Conservation (phyloP, 2,113 vertebrate species). For the Trematocara zebra region DNA sequence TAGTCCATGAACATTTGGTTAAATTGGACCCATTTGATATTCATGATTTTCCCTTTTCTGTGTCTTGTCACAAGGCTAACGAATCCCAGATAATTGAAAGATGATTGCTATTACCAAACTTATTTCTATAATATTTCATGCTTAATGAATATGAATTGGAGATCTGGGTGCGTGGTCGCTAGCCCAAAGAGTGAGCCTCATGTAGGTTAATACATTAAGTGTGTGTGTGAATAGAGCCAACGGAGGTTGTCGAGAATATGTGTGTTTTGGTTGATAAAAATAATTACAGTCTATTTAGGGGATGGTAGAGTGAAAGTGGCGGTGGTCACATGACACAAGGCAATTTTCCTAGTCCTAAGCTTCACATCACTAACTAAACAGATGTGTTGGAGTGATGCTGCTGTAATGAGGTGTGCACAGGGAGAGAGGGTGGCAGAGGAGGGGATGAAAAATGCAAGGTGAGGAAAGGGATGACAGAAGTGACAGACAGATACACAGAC, state of each 20-base stretch:
- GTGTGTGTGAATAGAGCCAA: background rate
- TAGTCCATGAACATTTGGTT: slow-evolving; percentile 70
- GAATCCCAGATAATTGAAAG: slow-evolving; percentile 74
- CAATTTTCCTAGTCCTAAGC: slow-evolving; percentile 21
- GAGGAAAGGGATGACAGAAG: background rate
- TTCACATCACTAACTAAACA: slow-evolving; percentile 43
- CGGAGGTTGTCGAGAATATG: background rate
- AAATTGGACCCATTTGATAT: slow-evolving; percentile 72
- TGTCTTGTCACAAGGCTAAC: slow-evolving; percentile 63
- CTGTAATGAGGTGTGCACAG: slow-evolving; percentile 26
- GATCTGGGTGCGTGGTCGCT: slow-evolving; percentile 34
- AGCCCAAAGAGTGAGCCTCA: background rate
- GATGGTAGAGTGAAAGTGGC: slow-evolving; percentile 16
- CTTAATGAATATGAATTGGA: slow-evolving; percentile 70
- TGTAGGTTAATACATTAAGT: slow-evolving; percentile 3
- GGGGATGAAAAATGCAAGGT: background rate
- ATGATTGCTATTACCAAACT: slow-evolving; percentile 69
- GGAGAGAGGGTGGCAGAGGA: background rate
- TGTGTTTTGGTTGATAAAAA: slow-evolving; percentile 8
- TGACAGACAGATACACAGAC: slow-evolving; percentile 24
- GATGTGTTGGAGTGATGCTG: slow-evolving; percentile 23
- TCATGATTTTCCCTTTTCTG: slow-evolving; percentile 67
- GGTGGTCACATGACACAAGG: slow-evolving; percentile 24
- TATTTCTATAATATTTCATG: slow-evolving; percentile 69
- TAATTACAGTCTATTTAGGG: slow-evolving; percentile 39